Conservation (phyloP, 2,888 invertebrate species). For the Polyommatus iphigenia region DNA sequence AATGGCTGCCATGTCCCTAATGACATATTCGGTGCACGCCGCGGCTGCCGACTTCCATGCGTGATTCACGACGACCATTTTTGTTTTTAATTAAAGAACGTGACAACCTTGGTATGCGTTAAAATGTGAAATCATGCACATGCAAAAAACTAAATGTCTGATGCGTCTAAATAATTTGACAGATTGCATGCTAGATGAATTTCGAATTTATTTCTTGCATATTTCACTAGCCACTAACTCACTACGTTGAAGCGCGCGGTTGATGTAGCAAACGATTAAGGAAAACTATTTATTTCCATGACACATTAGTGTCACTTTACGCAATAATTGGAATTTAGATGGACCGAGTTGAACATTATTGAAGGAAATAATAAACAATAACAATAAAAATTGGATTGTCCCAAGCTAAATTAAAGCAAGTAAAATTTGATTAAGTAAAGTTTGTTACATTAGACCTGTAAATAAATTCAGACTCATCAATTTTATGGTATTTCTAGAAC, state of each 20-base stretch:
- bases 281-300: constrained; percentile 2
- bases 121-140: background rate
- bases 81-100: constrained; percentile 40
- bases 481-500: background rate
- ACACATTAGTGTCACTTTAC: background rate
- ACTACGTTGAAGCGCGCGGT: background rate
- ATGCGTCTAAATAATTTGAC: background rate
- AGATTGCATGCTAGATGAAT: background rate
- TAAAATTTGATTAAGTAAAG: too few relatives aligned
- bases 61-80: constrained; percentile 56
- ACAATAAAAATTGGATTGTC: too few relatives aligned
- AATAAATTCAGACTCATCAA: background rate
- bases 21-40: constrained; percentile 62
- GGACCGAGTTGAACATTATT: background rate
- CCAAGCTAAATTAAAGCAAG: background rate
- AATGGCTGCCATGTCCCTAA: constrained; percentile 49
- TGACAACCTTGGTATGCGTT: constrained; percentile 26
- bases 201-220: background rate
- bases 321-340: background rate
- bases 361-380: background rate
- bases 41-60: constrained; percentile 55
- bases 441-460: too few relatives aligned
- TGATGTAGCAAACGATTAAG: background rate
- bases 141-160: background rate
- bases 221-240: background rate